These are phyloP conservation scores for Diorhabda sublineata DNA, from an alignment of 1,140 invertebrate species.

Conservation along the genomic window DNA sequence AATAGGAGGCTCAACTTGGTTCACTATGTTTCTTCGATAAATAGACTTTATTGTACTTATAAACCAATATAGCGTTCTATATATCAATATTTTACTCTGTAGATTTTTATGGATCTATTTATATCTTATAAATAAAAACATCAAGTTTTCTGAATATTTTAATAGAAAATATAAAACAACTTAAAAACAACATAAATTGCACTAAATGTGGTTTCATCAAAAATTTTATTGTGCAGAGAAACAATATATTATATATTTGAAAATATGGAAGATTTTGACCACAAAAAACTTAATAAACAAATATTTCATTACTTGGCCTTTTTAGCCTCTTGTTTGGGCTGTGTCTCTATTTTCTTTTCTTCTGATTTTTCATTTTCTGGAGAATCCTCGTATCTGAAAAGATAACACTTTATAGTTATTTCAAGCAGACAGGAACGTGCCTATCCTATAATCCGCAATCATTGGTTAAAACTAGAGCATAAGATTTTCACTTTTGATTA, in stretches of 20 bases:
- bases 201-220: conserved; percentile 11
- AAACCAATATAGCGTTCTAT: no score
- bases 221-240: conserved; percentile 14
- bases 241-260: conserved; percentile 4
- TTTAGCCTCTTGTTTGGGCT: conserved; percentile 26
- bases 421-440: not conserved
- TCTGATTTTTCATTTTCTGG: conserved; percentile 25
- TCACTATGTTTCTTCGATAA: no score
- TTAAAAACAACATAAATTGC: conserved; percentile 22
- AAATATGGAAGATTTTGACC: conserved; percentile 12
- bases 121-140: not conserved
- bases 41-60: no score
- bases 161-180: conserved; percentile 26
- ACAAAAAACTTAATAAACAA: not conserved
- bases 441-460: no score
- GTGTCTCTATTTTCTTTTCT: conserved; percentile 24
- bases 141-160: conserved; percentile 17
- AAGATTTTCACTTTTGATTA: no score
- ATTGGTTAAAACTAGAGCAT: no score
- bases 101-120: no score
- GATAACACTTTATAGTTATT: conserved; percentile 1
- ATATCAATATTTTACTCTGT: no score
- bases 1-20: no score
- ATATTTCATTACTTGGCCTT: conserved; percentile 18
- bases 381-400: conserved; percentile 30